A percentile compares a stretch with the other conserved stretches of the same genome.
Evolutionary conservation across 2,113 vertebrate genomes (phyloP).

Genomic region (Terrapene triunguis): DNA sequence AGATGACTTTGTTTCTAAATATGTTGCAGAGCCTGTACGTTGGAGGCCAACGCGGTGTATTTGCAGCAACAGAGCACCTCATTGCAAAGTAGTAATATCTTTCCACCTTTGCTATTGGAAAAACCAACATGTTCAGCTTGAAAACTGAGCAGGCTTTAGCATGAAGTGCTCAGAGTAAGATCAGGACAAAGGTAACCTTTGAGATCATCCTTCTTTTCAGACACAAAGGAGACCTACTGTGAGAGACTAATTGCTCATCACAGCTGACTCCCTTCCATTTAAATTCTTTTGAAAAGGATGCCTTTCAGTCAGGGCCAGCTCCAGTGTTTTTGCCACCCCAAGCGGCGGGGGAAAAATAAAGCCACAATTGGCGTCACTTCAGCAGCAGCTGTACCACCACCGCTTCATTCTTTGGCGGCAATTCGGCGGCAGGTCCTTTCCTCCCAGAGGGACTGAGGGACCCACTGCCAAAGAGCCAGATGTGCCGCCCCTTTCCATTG

Average conservation of each 20-base stretch:
- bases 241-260: not conserved
- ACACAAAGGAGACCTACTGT: not conserved
- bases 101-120: not conserved
- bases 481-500: too few relatives aligned
- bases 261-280: not conserved
- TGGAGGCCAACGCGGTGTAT: slow-evolving; percentile 8
- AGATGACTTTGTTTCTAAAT: slow-evolving; percentile 9
- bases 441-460: too few relatives aligned
- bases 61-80: not conserved
- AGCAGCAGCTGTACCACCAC: too few relatives aligned
- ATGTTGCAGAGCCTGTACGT: not conserved
- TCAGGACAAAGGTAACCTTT: not conserved
- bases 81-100: not conserved
- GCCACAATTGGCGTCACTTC: too few relatives aligned
- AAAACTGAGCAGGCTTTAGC: not conserved
- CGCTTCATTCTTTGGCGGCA: too few relatives aligned
- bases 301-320: too few relatives aligned
- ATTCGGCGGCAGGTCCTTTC: too few relatives aligned
- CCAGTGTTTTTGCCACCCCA: too few relatives aligned
- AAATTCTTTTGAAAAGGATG: not conserved
- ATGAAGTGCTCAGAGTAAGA: not conserved
- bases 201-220: not conserved
- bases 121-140: not conserved
- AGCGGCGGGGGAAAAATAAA: too few relatives aligned
- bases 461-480: too few relatives aligned